Evolutionary conservation across 2,888 invertebrate genomes (phyloP).

Genomic region (Polymixis lichenea): DNA sequence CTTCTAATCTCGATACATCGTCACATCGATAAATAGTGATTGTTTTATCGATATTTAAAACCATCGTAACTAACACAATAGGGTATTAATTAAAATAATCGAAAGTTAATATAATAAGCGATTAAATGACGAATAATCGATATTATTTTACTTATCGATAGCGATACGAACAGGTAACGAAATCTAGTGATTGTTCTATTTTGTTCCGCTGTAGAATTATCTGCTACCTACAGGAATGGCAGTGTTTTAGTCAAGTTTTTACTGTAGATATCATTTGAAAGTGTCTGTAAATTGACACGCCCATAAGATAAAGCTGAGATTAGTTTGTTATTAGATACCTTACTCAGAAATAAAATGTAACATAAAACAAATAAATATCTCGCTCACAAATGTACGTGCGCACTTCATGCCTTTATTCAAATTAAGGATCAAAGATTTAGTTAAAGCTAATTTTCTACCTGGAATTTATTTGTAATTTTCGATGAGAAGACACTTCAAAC

Average conservation of each 20-base stretch:
- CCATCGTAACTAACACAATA: slow-evolving; percentile 8
- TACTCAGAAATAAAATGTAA: not conserved
- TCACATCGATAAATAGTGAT: slow-evolving; percentile 26
- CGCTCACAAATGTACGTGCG: not conserved
- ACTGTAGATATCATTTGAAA: slow-evolving; percentile 53
- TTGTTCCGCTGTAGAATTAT: slow-evolving; percentile 26
- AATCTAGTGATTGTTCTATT: slow-evolving; percentile 41
- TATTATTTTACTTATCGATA: slow-evolving; percentile 45
- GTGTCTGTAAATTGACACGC: slow-evolving; percentile 2
- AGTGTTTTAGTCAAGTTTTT: slow-evolving; percentile 52
- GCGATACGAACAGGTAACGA: slow-evolving; percentile 45
- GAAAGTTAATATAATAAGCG: slow-evolving; percentile 43
- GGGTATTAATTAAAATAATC: slow-evolving; percentile 17
- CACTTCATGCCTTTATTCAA: not conserved
- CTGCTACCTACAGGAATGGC: slow-evolving; percentile 57
- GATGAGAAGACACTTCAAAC: slow-evolving; percentile 24
- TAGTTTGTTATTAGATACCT: not conserved
- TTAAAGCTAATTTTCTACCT: not conserved
- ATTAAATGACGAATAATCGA: slow-evolving; percentile 41
- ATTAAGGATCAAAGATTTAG: not conserved
- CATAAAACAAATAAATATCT: not conserved
- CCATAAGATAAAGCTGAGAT: not conserved
- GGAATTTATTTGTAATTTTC: not conserved
- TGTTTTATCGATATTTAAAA: slow-evolving; percentile 31
- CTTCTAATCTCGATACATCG: slow-evolving; percentile 22